These are phyloP conservation scores for Rhinichthys osculus DNA, from an alignment of 2,797 vertebrate genomes.

Conservation along the genomic window DNA sequence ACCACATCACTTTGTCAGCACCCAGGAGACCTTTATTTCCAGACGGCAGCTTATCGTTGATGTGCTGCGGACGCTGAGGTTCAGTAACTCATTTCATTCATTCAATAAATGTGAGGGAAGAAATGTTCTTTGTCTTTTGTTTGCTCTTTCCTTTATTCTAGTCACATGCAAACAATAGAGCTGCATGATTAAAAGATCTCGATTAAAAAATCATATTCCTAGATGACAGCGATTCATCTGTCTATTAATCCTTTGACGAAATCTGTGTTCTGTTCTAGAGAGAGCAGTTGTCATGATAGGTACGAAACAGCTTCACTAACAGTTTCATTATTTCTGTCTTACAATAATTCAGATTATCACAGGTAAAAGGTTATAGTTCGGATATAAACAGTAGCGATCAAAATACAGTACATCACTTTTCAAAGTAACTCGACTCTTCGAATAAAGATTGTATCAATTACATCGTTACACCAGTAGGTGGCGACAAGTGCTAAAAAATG, in stretches of 20 bases:
- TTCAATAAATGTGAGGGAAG: background rate
- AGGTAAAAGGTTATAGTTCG: background rate
- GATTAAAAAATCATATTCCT: too few species aligned
- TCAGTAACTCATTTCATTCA: background rate
- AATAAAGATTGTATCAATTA: too few species aligned
- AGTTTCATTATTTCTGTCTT: background rate
- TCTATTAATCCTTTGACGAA: too few species aligned
- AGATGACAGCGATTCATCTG: too few species aligned
- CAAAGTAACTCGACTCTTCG: too few species aligned
- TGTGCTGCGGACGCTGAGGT: constrained; percentile 5
- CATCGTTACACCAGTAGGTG: too few species aligned
- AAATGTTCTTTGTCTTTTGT: background rate
- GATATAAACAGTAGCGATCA: background rate
- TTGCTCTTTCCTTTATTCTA: background rate
- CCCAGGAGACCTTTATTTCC: constrained; percentile 1
- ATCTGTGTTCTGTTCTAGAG: too few species aligned
- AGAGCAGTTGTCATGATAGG: too few species aligned
- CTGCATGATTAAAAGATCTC: background rate
- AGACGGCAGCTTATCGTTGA: constrained; percentile 17
- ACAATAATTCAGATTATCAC: background rate
- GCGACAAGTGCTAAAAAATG: too few species aligned
- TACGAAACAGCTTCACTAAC: too few species aligned
- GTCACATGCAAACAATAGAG: background rate
- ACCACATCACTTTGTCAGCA: constrained; percentile 16
- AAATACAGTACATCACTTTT: background rate